Conservation (phyloP, 2,888 invertebrate species). For the Drosophila ezoana region DNA sequence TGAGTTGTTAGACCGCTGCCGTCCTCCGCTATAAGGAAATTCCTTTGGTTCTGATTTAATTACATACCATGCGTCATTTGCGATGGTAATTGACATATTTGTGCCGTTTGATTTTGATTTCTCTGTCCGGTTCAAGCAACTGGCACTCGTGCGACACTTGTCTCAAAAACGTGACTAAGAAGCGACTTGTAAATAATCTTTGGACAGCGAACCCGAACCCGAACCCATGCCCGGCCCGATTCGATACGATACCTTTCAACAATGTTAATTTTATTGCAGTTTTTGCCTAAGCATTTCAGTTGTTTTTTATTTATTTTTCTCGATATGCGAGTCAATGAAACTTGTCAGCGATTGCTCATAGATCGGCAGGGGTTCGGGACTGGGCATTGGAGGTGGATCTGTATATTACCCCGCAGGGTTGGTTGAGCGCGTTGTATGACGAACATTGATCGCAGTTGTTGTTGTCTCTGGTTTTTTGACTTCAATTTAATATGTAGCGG, state of each 20-base stretch:
- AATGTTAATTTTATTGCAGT: slow-evolving; percentile 34
- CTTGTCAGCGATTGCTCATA: slow-evolving; percentile 33
- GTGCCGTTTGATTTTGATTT: slow-evolving; percentile 42
- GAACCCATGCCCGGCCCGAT: not conserved
- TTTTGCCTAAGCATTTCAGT: slow-evolving; percentile 11
- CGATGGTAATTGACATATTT: slow-evolving; percentile 56
- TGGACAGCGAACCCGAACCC: slow-evolving; percentile 13
- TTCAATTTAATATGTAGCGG: slow-evolving; percentile 22
- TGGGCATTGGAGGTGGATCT: not conserved
- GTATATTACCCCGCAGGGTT: no score
- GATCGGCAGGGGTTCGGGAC: slow-evolving; percentile 1
- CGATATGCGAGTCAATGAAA: slow-evolving; percentile 49
- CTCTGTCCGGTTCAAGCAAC: slow-evolving; percentile 2
- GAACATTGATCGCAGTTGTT: slow-evolving; percentile 18
- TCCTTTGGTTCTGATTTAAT: slow-evolving; percentile 21
- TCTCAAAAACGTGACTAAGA: slow-evolving; percentile 66
- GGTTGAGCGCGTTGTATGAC: slow-evolving; percentile 4
- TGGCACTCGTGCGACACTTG: slow-evolving; percentile 23
- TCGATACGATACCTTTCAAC: not conserved
- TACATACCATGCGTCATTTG: slow-evolving; percentile 47
- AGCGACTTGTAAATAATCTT: slow-evolving; percentile 38
- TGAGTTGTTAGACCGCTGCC: not conserved
- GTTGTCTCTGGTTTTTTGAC: slow-evolving; percentile 12
- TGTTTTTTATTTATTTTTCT: slow-evolving; percentile 8
- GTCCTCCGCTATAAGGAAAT: slow-evolving; percentile 38